A percentile compares a stretch with the other conserved stretches of the same genome.
Evolutionary conservation across 2,113 vertebrate genomes (phyloP).

Genomic region (Thalassoma bifasciatum): DNA sequence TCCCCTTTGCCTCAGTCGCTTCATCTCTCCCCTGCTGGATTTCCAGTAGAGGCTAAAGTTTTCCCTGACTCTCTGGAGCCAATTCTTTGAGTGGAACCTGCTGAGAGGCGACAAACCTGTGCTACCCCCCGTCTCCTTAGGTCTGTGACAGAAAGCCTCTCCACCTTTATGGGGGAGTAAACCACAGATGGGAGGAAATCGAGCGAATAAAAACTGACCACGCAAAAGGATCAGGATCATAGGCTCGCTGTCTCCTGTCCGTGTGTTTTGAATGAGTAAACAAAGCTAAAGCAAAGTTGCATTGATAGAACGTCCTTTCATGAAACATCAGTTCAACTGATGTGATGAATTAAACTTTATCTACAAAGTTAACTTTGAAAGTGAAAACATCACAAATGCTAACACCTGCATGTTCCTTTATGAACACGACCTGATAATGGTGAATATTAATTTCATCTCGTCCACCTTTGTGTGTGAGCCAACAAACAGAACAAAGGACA

Average conservation of each 20-base stretch:
- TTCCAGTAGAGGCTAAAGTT: slow-evolving; percentile 6
- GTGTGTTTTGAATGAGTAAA: not conserved
- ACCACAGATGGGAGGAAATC: slow-evolving; percentile 43
- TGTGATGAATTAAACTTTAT: too few species aligned
- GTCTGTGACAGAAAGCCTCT: slow-evolving; percentile 31
- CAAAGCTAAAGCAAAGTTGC: not conserved
- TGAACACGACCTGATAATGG: too few species aligned
- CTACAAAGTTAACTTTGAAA: not conserved
- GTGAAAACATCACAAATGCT: not conserved
- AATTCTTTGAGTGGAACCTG: slow-evolving; percentile 22
- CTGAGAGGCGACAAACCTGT: slow-evolving; percentile 15
- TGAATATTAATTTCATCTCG: not conserved
- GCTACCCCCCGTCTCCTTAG: slow-evolving; percentile 27
- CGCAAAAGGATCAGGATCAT: too few species aligned
- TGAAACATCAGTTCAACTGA: not conserved
- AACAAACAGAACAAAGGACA: slow-evolving; percentile 20
- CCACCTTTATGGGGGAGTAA: slow-evolving; percentile 14
- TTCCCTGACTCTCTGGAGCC: slow-evolving; percentile 9
- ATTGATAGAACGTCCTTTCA: not conserved
- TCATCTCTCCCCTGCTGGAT: slow-evolving; percentile 17
- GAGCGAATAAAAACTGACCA: slow-evolving; percentile 13
- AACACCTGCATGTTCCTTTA: not conserved
- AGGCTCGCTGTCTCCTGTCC: slow-evolving; percentile 8
- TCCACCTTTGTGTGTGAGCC: not conserved
- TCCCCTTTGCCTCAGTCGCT: not conserved